Base-by-base conservation (phyloP, 2,797 vertebrate species). In the Leptoclinus maculatus region DNA sequence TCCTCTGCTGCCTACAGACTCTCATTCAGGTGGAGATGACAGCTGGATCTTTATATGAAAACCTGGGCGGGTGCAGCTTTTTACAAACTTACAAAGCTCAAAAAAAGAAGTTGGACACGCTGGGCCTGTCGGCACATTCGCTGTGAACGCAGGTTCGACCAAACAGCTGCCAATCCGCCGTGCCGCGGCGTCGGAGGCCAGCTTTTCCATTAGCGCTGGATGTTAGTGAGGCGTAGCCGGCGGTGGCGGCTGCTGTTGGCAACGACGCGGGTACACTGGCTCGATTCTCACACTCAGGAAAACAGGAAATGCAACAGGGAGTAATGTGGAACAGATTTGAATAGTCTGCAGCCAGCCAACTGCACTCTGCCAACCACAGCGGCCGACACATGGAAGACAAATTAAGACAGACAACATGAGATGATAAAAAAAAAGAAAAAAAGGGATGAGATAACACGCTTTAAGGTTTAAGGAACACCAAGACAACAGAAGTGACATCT, bases 291-390 rank as follows among this genome's bases (percentile, higher is more conserved):
- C 60, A 45, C 25, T 7, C 38, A 7, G 74, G 74, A 41, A 80
- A 84, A 85, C 82, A 83, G 88, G 87, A 88, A 85, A 86, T 87
- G 78, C 89, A 87, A 83, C 83, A 77, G 87, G 87, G 88, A 91
- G 84, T 90, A 90, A 92, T 89, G 85, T 85, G 89, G 85, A 92
- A 90, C 89, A 91, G 90, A 93, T 92, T 85, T 82, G 78, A 91
- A 75, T 76, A 38, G 72, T 82, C 74, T 76, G 78, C 59, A 87
- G 89, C 91, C 91, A 87, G 79, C 51, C 78, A 71, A 3, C 87
- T 69, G 78, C 69, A 16, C 69, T 73, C 74, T 88, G 89, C 90
- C 91, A 93, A 82, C 47, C 80, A 53, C 87, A 78, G 87, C 71
- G 32, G 82, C 87, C 83, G 79, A 87, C n/a, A 29, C 13, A 43